These are phyloP conservation scores for Chaetura pelagica DNA, from an alignment of 2,113 vertebrate genomes.

Conservation along the genomic window DNA sequence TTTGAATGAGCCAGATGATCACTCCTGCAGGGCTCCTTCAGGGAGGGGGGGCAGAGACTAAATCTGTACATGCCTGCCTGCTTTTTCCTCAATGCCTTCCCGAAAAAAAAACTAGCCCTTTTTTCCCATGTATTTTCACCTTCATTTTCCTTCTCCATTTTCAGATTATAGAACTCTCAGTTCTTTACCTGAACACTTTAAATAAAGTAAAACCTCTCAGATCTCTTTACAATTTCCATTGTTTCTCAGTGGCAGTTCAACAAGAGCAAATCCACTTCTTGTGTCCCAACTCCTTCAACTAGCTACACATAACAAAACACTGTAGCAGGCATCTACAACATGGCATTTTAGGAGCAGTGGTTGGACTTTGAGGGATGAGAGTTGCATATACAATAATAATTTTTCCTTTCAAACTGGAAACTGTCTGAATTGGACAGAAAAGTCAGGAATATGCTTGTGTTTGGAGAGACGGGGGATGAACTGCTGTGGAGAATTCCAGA, in stretches of 20 bases:
- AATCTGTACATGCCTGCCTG: neutral
- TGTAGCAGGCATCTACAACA: neutral
- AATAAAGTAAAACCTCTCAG: neutral
- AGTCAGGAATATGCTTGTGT: neutral
- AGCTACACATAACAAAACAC: neutral
- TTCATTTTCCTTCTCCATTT: neutral
- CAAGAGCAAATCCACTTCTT: neutral
- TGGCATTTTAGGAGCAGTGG: neutral
- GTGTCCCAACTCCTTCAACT: neutral
- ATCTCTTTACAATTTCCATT: neutral
- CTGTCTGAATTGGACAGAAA: neutral
- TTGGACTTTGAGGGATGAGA: neutral
- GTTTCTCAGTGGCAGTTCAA: neutral
- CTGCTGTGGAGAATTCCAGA: neutral
- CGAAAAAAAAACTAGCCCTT: neutral
- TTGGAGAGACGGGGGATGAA: neutral
- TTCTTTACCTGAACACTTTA: neutral
- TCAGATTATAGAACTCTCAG: neutral
- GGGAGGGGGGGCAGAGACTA: neutral
- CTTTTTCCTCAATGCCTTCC: neutral
- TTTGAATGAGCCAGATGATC: neutral
- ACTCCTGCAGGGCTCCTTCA: neutral
- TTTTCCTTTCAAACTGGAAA: neutral
- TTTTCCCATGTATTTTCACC: rapidly evolving
- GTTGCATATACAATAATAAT: rapidly evolving